Base-by-base conservation (phyloP, 2,888 invertebrate species). In the Sicus ferrugineus region DNA sequence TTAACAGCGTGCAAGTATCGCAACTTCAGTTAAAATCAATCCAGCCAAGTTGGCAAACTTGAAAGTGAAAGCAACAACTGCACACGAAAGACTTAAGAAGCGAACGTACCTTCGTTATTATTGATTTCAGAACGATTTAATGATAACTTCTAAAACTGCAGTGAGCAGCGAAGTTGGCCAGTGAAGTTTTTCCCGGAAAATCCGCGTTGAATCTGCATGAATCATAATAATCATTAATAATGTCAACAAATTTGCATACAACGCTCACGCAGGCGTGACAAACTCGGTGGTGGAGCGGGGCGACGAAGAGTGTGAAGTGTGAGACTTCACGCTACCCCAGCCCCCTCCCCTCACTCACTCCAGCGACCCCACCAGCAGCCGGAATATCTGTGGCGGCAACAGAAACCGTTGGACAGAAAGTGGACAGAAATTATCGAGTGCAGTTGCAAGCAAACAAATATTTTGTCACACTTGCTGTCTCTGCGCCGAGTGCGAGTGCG, bases 131-230 rank as follows among this genome's bases (percentile, higher is more conserved):
- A n/a, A n/a, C n/a, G n/a, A n/a, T n/a, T n/a, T n/a, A n/a, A n/a
- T n/a, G n/a, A n/a, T n/a, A n/a, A n/a, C n/a, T n/a, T n/a, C n/a
- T n/a, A n/a, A n/a, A n/a, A n/a, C n/a, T n/a, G n/a, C n/a, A n/a
- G n/a, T n/a, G n/a, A n/a, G n/a, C n/a, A n/a, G n/a, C n/a, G n/a
- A n/a, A n/a, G n/a, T n/a, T n/a, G n/a, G n/a, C n/a, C n/a, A n/a
- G n/a, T n/a, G n/a, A n/a, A n/a, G n/a, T n/a, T 28, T 56, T 56
- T 28, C 54, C 28, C 54, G 54, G 54, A 54, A 54, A 54, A 54
- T 54, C 54, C 23, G 54, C 14, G 28, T 54, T 54, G 26, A 28
- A 28, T 11, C 14, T 28, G 11, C 3, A 54, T 28, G 5, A 54
- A 54, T 1, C 5, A 54, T 16, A 54, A 6, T 28, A 28, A 14